A percentile compares a stretch with the other conserved stretches of the same genome.
Evolutionary conservation across 2,113 vertebrate genomes (phyloP).

Genomic region (Poecile atricapillus): DNA sequence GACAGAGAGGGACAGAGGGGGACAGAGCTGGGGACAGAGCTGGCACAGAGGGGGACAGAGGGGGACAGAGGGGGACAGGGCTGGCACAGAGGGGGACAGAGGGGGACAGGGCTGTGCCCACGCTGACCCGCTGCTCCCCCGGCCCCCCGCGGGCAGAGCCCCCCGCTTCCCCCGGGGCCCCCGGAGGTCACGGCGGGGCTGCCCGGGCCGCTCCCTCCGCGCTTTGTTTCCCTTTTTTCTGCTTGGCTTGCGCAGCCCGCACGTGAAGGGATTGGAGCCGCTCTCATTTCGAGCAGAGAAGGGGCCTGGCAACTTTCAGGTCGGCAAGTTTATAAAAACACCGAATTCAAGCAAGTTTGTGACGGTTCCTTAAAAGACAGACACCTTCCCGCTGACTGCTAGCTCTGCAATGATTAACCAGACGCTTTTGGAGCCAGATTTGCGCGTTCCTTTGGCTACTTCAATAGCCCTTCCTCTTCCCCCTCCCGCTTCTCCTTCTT

Average conservation of each 20-base stretch:
- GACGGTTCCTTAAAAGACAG: neutral
- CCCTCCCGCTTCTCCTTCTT: neutral
- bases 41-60: neutral
- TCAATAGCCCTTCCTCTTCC: neutral
- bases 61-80: neutral
- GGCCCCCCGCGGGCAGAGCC: neutral
- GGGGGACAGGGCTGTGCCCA: neutral
- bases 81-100: too few species aligned
- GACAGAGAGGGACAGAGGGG: too few species aligned
- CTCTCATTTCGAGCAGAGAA: neutral
- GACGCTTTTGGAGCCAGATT: neutral
- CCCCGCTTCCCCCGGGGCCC: neutral
- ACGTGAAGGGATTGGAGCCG: neutral
- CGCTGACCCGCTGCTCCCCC: neutral
- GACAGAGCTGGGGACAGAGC: neutral
- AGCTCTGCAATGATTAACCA: neutral
- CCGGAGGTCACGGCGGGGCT: neutral
- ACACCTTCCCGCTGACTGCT: neutral
- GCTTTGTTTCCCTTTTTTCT: conserved; percentile 44
- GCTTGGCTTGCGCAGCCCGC: conserved; percentile 25
- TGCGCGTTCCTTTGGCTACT: neutral
- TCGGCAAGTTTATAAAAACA: neutral
- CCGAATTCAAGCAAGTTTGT: neutral
- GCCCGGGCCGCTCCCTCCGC: neutral
- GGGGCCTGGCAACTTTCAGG: neutral